phyloP scores from a whole-genome alignment of 2,888 invertebrate species.

The Amiota communis region DNA sequence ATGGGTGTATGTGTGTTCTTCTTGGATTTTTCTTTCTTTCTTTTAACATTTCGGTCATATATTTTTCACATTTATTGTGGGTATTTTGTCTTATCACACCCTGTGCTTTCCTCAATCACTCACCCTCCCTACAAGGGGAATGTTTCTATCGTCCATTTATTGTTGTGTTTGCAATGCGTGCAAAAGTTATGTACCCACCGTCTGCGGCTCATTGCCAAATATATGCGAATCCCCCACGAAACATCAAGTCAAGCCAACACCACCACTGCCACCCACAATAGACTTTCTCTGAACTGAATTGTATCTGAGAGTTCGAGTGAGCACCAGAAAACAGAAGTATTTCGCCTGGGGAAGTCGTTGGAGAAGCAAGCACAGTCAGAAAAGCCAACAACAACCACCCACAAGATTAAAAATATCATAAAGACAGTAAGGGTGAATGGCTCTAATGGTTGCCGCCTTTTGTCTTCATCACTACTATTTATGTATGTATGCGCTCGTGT shows the following conservation, averaged over 20 bases:
- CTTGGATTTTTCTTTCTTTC: conserved; percentile 49
- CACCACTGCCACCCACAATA: neutral
- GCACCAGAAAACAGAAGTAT: conserved; percentile 16
- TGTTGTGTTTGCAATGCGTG: conserved; percentile 61
- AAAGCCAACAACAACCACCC: conserved; percentile 60
- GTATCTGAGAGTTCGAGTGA: no score
- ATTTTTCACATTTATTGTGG: conserved; percentile 70
- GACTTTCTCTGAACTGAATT: neutral
- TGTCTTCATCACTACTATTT: conserved; percentile 33
- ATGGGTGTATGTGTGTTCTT: conserved; percentile 18
- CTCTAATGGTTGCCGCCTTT: conserved; percentile 57
- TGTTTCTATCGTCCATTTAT: neutral
- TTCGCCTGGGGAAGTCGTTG: conserved; percentile 28
- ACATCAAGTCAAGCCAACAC: neutral
- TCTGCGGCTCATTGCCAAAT: conserved; percentile 46
- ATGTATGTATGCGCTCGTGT: conserved; percentile 10
- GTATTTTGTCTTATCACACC: conserved; percentile 71
- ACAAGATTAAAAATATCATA: conserved; percentile 71
- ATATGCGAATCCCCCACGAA: neutral
- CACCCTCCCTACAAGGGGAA: conserved; percentile 10
- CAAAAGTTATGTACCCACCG: conserved; percentile 51
- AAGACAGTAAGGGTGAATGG: conserved; percentile 71
- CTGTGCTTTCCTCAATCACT: conserved; percentile 38
- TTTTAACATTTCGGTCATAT: conserved; percentile 63
- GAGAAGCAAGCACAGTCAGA: conserved; percentile 23